A percentile compares a stretch with the other conserved stretches of the same genome.
phyloP scores from a whole-genome alignment of 2,113 vertebrate genomes.

The Ictalurus punctatus region DNA sequence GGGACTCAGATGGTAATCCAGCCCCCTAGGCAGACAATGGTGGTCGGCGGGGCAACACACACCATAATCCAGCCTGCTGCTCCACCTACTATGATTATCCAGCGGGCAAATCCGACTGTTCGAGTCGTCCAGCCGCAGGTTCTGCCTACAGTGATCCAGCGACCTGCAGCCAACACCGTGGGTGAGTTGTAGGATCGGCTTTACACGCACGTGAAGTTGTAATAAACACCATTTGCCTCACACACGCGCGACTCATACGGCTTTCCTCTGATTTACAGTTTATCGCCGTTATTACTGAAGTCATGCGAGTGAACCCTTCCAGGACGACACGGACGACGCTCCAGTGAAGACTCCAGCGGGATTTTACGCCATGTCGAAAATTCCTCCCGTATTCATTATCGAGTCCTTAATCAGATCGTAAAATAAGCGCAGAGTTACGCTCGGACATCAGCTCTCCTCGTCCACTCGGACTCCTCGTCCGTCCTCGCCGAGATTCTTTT shows the following conservation, averaged over 20 bases:
- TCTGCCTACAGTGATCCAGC: not conserved
- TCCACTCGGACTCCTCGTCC: not conserved
- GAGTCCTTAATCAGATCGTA: too few species aligned
- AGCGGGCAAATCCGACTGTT: not conserved
- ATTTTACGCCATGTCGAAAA: not conserved
- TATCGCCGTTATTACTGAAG: constrained; percentile 3
- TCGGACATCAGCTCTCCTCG: not conserved
- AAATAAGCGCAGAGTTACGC: not conserved
- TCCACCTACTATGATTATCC: not conserved
- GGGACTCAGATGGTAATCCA: not conserved
- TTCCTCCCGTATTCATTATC: not conserved
- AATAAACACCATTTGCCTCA: too few species aligned
- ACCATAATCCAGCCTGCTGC: not conserved
- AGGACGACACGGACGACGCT: not conserved
- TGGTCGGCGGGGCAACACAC: not conserved
- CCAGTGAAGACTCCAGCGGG: not conserved
- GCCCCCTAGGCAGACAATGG: not conserved
- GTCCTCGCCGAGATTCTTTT: too few species aligned
- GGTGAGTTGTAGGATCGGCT: not conserved
- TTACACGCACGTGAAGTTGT: not conserved
- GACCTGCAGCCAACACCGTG: not conserved
- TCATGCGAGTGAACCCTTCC: not conserved
- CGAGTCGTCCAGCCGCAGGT: constrained; percentile 1
- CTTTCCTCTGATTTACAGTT: constrained; percentile 18
- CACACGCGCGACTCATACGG: not conserved